These are phyloP conservation scores for Rhyacophila brunnea DNA, from an alignment of 1,140 invertebrate genomes.

Conservation along the genomic window DNA sequence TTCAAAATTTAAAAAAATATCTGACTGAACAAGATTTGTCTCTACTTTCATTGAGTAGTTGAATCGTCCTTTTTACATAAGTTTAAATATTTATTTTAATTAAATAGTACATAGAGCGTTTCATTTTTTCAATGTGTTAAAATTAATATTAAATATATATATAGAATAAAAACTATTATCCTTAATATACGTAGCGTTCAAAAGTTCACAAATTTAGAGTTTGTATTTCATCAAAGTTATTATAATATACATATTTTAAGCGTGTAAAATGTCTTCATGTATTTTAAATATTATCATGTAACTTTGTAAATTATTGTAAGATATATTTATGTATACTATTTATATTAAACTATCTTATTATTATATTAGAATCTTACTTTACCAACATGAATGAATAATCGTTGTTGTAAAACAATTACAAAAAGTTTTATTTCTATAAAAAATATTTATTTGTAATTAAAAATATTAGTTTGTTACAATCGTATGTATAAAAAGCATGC, in stretches of 20 bases:
- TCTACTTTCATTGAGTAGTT: constrained; percentile 9
- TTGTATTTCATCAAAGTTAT: no score
- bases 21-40: constrained; percentile 13
- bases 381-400: neutral
- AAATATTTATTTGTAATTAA: neutral
- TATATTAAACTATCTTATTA: no score
- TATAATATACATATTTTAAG: no score
- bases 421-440: neutral
- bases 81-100: constrained; percentile 10
- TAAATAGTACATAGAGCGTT: constrained; percentile 4
- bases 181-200: no score
- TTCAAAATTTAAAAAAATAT: constrained; percentile 14
- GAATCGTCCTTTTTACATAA: constrained; percentile 16
- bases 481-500: neutral
- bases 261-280: no score
- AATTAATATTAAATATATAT: neutral
- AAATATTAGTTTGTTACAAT: neutral
- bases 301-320: no score
- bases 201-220: no score
- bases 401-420: neutral
- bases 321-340: no score
- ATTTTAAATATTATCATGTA: no score
- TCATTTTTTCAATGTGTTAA: constrained; percentile 11
- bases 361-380: no score
- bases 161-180: constrained; percentile 8